Evolutionary conservation across 2,888 invertebrate species (phyloP), one percentile per base, ranked within the genome.

Genomic region (Lottia gigantea): DNA sequence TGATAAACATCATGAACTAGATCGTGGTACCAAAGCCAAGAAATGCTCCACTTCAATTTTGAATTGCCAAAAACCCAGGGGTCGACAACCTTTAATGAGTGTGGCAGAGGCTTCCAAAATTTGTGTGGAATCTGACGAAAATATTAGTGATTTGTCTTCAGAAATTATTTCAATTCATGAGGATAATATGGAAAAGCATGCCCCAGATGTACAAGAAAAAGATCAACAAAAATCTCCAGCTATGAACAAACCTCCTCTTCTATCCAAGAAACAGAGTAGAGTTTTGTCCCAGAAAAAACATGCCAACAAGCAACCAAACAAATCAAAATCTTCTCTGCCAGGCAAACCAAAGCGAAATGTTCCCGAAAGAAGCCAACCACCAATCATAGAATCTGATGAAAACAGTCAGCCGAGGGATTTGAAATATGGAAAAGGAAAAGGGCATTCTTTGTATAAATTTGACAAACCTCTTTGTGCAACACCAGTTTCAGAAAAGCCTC

Each of bases 121-220:
- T 14, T 55, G 55, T 55, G 23, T 55, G 19, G 55, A 55, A 55
- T 55, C 55, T 23, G 55, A 55, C 19, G 55, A 55, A 19, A 55
- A 55, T 14, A 55, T 55, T 23, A 55, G 55, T 55, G 55, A 55
- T 23, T 23, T 55, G 4, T 55, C 55, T 23, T 55, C 55, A 55
- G 55, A 55, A 23, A 55, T 55, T 14, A 23, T 23, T 55, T 23
- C 40, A 40, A 40, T 40, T 40, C 40, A 40, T 40, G 40, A 40
- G 40, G 40, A 40, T 1, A 40, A 40, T 40, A 40, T 40, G 40
- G 40, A 40, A 40, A 11, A 40, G 7, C 40, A 40, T 40, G 40
- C 7, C 11, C 40, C 6, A 40, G 40, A 40, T 8, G 6, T 40
- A 1, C 40, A 40, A 40, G 40, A 40, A 40, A 40, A 40, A 8